These are phyloP conservation scores for Mohoua ochrocephala DNA, from an alignment of 2,113 vertebrate species.

Conservation along the genomic window DNA sequence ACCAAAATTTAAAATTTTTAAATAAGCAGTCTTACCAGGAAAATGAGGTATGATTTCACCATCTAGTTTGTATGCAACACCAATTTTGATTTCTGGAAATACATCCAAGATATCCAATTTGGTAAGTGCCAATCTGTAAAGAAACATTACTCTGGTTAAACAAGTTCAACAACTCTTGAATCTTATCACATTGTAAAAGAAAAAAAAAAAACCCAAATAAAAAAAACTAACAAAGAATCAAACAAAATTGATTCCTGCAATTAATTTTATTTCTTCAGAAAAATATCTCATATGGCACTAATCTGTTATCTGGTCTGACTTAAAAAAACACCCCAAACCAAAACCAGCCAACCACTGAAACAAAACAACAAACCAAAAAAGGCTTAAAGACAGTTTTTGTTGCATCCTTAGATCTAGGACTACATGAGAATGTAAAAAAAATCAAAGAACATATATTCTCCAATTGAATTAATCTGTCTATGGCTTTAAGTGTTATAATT, in stretches of 20 bases:
- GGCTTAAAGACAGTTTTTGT: background rate
- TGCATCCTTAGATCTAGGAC: background rate
- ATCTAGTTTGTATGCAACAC: conserved; percentile 88
- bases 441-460: background rate
- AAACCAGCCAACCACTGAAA: background rate
- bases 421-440: background rate
- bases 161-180: background rate
- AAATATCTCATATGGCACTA: background rate
- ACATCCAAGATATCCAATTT: conserved; percentile 97
- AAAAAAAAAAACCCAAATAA: background rate
- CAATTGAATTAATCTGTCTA: background rate
- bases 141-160: background rate
- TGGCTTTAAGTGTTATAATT: background rate
- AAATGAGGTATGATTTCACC: conserved; percentile 92
- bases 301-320: background rate
- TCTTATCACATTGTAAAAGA: background rate
- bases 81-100: conserved; percentile 91
- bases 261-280: background rate
- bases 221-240: background rate
- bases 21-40: conserved; percentile 82
- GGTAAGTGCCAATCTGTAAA: conserved; percentile 89
- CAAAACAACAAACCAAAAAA: background rate
- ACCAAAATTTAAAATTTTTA: background rate
- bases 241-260: background rate
- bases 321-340: background rate